Conservation (phyloP, 2,888 invertebrate species). For the Diaperis boleti region DNA sequence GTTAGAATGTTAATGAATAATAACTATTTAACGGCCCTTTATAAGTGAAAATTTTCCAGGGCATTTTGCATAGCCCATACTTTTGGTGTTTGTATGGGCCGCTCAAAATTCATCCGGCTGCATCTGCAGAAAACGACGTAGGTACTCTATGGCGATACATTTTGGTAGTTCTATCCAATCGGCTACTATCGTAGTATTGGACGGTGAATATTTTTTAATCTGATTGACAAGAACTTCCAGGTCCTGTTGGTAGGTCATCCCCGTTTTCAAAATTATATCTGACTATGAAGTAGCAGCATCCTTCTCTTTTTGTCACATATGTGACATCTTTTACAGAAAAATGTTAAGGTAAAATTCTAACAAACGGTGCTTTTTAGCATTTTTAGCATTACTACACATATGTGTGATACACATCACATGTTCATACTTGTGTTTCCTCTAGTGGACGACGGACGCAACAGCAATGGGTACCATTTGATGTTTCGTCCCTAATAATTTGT, state of each 20-base stretch:
- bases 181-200: conserved; percentile 20
- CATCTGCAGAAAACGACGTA: conserved; percentile 18
- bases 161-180: conserved; percentile 19
- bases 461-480: no score
- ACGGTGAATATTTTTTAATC: conserved; percentile 32
- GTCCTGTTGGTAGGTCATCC: conserved; percentile 31
- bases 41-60: conserved; percentile 32
- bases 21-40: conserved; percentile 32
- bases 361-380: conserved; percentile 37
- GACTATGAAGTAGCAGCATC: conserved; percentile 30
- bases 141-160: conserved; percentile 19
- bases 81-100: conserved; percentile 32
- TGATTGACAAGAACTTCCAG: conserved; percentile 23
- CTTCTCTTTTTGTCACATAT: conserved; percentile 30
- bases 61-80: conserved; percentile 37
- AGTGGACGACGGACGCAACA: no score
- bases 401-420: no score
- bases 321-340: conserved; percentile 34
- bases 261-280: conserved; percentile 32
- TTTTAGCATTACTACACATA: no score
- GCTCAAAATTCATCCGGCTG: conserved; percentile 17
- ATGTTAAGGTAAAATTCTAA: conserved; percentile 31
- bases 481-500: no score
- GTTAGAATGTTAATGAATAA: conserved; percentile 32
- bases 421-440: no score